Base-by-base conservation (phyloP, 2,797 vertebrate genomes). In the Morus bassanus region DNA sequence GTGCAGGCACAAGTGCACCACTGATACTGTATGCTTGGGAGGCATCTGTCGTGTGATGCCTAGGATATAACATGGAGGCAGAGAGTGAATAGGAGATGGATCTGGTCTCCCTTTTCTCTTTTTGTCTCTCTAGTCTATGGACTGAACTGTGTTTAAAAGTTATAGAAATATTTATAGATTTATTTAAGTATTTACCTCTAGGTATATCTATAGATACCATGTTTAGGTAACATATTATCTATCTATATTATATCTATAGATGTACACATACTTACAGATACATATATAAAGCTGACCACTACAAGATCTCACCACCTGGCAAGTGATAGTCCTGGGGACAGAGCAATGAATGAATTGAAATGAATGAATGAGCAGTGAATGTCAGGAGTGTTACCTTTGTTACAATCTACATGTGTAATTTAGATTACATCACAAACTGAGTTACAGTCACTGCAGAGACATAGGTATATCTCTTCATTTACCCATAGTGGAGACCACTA, bases 381-480 rank as follows among this genome's bases (percentile, higher is more conserved):
- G 31, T 73, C 54, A 53, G 9, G 31, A 61, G n/a, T 57, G 46
- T 27, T 65, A 27, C 4, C 24, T 80, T 74, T 85, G 17, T 82
- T 79, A 43, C 33, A 56, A 7, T 37, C 30, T 61, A 0, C 12
- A 13, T 2, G 4, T 63, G 27, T n/a, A 60, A 60, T 37, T 83
- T 61, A 63, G 39, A 75, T 18, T 11, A 54, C 74, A 73, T 59
- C 69, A 75, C 43, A 25, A 61, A 48, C 31, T 45, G 28, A 46
- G 27, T 64, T 91, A 22, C 8, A 61, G 28, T 65, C 28, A 41
- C 7, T 0, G 0, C n/a, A 61, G 41, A 77, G 25, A 37, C 31
- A 13, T 7, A 50, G 24, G 3, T 60, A 4, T 15, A 4, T 35
- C 10, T 93, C 74, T 78, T 63, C 11, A 11, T 67, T 89, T 78